phyloP scores from a whole-genome alignment of 2,888 invertebrate species.

The Scelioninae gen. 1 region DNA sequence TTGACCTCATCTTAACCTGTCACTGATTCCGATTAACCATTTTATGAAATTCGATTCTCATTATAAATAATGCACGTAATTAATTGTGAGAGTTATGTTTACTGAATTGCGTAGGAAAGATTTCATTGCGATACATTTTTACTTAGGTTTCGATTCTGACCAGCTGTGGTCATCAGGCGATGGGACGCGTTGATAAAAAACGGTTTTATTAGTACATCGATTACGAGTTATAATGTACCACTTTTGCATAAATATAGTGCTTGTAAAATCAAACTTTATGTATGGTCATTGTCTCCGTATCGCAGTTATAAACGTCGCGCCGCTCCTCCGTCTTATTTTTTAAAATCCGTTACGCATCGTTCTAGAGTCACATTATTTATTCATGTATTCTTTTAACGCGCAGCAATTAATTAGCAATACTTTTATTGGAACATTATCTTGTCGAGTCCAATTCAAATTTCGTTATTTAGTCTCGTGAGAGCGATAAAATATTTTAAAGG shows the following conservation, averaged over 20 bases:
- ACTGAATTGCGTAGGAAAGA: conserved; percentile 44
- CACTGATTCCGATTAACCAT: conserved; percentile 45
- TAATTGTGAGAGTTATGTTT: conserved; percentile 39
- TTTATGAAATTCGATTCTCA: conserved; percentile 21
- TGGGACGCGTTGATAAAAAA: conserved; percentile 58
- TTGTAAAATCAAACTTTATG: conserved; percentile 59
- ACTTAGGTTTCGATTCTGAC: conserved; percentile 18
- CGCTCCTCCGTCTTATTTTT: conserved; percentile 10
- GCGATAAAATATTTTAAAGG: conserved; percentile 57
- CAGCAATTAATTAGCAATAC: conserved; percentile 58
- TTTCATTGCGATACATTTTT: conserved; percentile 39
- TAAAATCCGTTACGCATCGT: conserved; percentile 50
- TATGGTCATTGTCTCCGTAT: conserved; percentile 47
- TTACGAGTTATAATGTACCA: conserved; percentile 58
- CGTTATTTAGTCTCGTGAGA: conserved; percentile 32
- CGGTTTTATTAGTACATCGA: conserved; percentile 60
- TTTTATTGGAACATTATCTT: conserved; percentile 61
- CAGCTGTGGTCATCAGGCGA: conserved; percentile 41
- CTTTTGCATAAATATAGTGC: conserved; percentile 66
- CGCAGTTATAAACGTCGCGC: conserved; percentile 25
- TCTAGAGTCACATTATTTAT: conserved; percentile 51
- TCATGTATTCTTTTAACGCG: conserved; percentile 54
- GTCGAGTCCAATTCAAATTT: conserved; percentile 46
- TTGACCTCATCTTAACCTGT: conserved; percentile 11
- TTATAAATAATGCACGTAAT: conserved; percentile 60